A percentile compares a stretch with the other conserved stretches of the same genome.
Evolutionary conservation across 2,888 invertebrate species (phyloP).

Genomic region (Eupelmus urozonus): DNA sequence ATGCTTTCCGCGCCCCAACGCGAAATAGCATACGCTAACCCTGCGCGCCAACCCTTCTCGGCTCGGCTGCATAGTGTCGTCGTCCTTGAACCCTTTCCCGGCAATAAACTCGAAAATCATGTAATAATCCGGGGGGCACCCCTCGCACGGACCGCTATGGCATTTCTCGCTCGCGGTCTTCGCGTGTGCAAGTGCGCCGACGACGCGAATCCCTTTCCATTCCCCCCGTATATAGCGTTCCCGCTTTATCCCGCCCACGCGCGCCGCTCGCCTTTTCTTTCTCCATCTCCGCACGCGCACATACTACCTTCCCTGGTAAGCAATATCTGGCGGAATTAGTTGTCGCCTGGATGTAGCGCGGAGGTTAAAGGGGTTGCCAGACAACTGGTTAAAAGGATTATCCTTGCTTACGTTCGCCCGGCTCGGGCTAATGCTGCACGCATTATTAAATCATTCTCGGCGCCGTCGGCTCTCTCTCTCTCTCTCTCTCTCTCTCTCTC

Average conservation of each 20-base stretch:
- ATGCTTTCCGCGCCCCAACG: not conserved
- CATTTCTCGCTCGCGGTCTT: conserved; percentile 32
- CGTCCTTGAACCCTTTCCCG: conserved; percentile 40
- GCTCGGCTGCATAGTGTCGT: not conserved
- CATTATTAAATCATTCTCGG: conserved; percentile 74
- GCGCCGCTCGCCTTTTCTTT: not conserved
- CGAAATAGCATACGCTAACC: conserved; percentile 13
- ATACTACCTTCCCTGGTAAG: conserved; percentile 54
- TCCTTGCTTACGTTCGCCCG: conserved; percentile 71
- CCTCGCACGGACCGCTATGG: conserved; percentile 39
- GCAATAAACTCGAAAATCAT: conserved; percentile 67
- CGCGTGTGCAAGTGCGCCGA: conserved; percentile 20
- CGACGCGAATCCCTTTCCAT: conserved; percentile 1
- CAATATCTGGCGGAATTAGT: conserved; percentile 73
- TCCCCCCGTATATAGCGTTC: no score
- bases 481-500: not conserved
- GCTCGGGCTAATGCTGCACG: conserved; percentile 71
- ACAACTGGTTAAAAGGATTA: conserved; percentile 76
- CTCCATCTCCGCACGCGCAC: conserved; percentile 10
- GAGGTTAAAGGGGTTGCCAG: conserved; percentile 73
- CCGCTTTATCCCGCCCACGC: no score
- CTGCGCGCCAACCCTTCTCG: not conserved
- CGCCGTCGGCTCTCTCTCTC: conserved; percentile 53
- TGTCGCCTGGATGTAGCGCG: conserved; percentile 70
- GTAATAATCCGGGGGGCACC: conserved; percentile 61